Evolutionary conservation across 2,113 vertebrate genomes (phyloP), one percentile per base, ranked within the genome.

Genomic region (Sinocyclocheilus anshuiensis): DNA sequence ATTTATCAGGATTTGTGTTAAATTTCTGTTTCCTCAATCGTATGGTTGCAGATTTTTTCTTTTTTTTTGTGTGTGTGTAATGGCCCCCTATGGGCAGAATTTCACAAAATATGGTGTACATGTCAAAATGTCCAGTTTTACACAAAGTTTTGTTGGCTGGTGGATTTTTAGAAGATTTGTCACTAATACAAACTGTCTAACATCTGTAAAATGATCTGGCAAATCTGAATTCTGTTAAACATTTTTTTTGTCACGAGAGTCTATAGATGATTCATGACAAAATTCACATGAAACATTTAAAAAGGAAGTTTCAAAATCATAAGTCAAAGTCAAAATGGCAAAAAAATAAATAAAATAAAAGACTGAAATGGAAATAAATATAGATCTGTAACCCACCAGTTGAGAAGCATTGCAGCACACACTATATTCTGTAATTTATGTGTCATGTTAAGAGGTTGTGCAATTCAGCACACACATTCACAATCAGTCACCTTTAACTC

Each of bases 401-500:
- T 48, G 74, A 77, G 24, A 50, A 2, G 16, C 76, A 20, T 13
- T 18, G 48, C 50, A 29, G 24, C 8, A 33, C 15, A 53, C 76
- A 33, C 26, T 16, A 9, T 75, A 12, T 76, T 26, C 26, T 9
- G 15, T 11, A 33, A 6, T 50, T 55, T 22, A 33, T 77, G 48
- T 5, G 42, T 45, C 42, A 45, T 29, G 26, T 55, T 77, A 55
- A 77, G 50, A 77, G 24, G 8, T 15, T 53, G n/a, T 77, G 78
- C 59, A 80, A 12, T 59, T 33, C 18, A 80, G 13, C 42, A 63
- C 18, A 78, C 26, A 55, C 29, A 89, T 88, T 89, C 24, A 86
- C 91, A 91, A 88, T 81, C 88, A 90, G 67, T 89, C 88, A 82
- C n/a, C 24, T 87, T 5, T 65, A 92, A 94, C 94, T 94, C 90